phyloP scores from a whole-genome alignment of 2,888 invertebrate genomes.

The Arctia plantaginis region DNA sequence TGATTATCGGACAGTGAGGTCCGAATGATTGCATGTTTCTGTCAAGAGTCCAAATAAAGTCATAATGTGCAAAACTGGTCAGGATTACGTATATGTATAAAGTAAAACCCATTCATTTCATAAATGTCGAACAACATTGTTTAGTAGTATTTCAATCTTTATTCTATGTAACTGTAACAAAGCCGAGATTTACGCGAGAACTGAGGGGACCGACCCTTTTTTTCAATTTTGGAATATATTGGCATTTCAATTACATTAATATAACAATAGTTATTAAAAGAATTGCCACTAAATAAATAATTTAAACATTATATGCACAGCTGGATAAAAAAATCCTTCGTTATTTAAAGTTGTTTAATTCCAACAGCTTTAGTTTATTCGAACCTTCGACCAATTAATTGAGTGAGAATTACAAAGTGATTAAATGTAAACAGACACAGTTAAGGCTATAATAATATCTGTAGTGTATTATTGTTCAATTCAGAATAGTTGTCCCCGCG shows the following conservation, averaged over 20 bases:
- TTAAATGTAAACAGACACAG: conserved; percentile 30
- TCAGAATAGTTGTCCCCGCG: conserved; percentile 52
- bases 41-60: background rate
- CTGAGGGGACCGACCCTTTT: too few relatives aligned
- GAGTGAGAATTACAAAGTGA: conserved; percentile 17
- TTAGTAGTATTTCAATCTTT: background rate
- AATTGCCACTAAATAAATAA: too few relatives aligned
- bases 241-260: too few relatives aligned
- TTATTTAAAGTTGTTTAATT: background rate
- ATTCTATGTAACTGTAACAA: background rate
- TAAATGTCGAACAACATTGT: background rate
- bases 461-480: conserved; percentile 39
- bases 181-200: background rate
- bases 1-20: background rate
- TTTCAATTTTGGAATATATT: too few relatives aligned
- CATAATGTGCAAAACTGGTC: background rate
- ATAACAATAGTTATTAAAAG: too few relatives aligned
- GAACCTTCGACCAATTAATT: conserved; percentile 12
- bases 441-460: conserved; percentile 19
- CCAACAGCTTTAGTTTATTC: background rate
- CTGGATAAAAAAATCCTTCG: background rate
- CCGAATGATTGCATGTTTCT: background rate
- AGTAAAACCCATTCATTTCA: background rate
- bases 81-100: background rate
- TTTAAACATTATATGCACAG: background rate